Evolutionary conservation across 2,113 vertebrate species (phyloP), one percentile per base, ranked within the genome.

Genomic region (Sinocyclocheilus anophthalmus): DNA sequence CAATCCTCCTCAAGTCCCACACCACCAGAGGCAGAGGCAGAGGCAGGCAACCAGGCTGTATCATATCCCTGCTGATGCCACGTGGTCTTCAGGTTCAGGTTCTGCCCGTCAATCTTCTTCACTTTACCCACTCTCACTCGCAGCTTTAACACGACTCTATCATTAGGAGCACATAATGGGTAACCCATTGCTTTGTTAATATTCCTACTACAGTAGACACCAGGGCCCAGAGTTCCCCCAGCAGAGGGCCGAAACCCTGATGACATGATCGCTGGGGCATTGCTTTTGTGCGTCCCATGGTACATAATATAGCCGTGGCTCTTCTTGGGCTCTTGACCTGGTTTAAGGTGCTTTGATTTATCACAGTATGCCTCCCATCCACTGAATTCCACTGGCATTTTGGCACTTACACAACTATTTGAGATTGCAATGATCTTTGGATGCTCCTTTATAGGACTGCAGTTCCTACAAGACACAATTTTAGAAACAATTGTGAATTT

Each of bases 31-130:
- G 83, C 18, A 7, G 39, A 0, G 26, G 83, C 18, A 7, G 39
- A 5, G 7, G 87, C 4, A 4, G 91, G 91, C 37, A 92, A 69
- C 91, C 90, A 91, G n/a, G 91, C 91, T 39, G 90, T 90, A 67
- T 92, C 86, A 30, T 92, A 92, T 50, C 91, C 90, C 0, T 88
- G 22, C 79, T 92, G 90, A 63, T 92, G 90, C 90, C 90, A 92
- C 2, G 86, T 76, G 48, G 1, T 48, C 12, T 0, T 1, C 69
- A 89, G 10, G 13, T 83, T 18, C 16, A 63, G 2, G 61, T 16
- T 77, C 13, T 90, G 87, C 3, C 0, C 5, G 3, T 91, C 88
- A 24, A 91, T 88, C 82, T 3, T 92, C 81, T 92, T 92, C 16
- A 92, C 91, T 55, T 88, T 91, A 3, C 91, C 90, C 5, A 91